These are phyloP conservation scores for Cataglyphis cursor DNA, from an alignment of 2,888 invertebrate genomes.

Conservation along the genomic window DNA sequence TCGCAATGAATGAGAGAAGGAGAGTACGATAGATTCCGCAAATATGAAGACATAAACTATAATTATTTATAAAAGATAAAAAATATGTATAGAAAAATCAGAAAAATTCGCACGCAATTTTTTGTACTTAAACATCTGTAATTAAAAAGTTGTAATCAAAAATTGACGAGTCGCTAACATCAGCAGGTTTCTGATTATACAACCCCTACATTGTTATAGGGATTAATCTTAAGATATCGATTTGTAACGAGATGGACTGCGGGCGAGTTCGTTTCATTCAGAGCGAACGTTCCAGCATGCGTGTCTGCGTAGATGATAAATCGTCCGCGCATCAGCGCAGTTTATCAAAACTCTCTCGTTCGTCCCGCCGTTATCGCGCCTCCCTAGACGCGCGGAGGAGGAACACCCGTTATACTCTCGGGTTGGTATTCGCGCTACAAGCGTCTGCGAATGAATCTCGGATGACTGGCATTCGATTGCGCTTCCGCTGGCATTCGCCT, in stretches of 20 bases:
- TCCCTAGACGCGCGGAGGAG: constrained; percentile 53
- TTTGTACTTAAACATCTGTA: background rate
- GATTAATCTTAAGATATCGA: constrained; percentile 25
- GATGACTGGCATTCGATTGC: constrained; percentile 53
- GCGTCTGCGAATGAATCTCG: constrained; percentile 44
- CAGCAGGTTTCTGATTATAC: background rate
- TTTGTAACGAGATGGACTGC: constrained; percentile 20
- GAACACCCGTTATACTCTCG: constrained; percentile 42
- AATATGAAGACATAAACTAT: background rate
- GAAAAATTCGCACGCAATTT: background rate
- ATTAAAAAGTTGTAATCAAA: background rate
- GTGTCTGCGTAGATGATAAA: constrained; percentile 53
- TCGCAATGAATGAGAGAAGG: background rate
- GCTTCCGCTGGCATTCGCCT: constrained; percentile 53
- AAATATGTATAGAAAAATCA: background rate
- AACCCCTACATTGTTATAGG: background rate
- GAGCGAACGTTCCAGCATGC: constrained; percentile 29
- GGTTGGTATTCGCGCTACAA: constrained; percentile 37
- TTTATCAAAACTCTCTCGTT: constrained; percentile 63
- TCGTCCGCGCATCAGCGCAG: constrained; percentile 56
- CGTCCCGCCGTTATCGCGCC: constrained; percentile 52
- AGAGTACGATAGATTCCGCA: background rate
- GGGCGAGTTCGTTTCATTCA: constrained; percentile 25
- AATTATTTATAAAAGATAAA: background rate
- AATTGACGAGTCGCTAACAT: background rate